Conservation (phyloP, 2,888 invertebrate genomes). For the Lumbricus terrestris region DNA sequence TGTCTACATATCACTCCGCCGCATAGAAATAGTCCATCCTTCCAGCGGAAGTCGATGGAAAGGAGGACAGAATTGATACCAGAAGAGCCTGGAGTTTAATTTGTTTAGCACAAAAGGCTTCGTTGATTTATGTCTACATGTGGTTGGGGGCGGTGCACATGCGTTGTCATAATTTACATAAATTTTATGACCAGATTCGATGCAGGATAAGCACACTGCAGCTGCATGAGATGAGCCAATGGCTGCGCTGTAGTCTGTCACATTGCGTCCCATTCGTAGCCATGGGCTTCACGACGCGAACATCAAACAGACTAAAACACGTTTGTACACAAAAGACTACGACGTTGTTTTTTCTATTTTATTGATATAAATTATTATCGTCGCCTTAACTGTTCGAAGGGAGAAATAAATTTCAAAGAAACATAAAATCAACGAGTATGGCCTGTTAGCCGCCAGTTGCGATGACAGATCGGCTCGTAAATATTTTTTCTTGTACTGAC, state of each 20-base stretch:
- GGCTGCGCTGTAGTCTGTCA: neutral
- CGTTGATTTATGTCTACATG: neutral
- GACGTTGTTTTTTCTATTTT: neutral
- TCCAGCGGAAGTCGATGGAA: neutral
- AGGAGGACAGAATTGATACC: neutral
- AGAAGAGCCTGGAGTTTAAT: neutral
- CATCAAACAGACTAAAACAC: neutral
- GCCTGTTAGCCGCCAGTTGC: too few species aligned
- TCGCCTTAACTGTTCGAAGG: neutral
- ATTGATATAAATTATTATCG: too few species aligned
- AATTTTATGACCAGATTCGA: neutral
- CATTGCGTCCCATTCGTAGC: neutral
- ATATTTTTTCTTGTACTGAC: neutral
- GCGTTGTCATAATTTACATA: neutral
- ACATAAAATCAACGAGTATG: neutral
- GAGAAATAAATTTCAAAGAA: neutral
- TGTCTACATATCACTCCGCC: neutral
- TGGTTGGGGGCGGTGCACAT: neutral
- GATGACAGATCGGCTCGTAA: neutral
- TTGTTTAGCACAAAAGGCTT: neutral
- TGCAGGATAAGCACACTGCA: neutral
- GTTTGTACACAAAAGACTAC: neutral
- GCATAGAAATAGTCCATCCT: neutral
- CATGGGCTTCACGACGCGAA: neutral
- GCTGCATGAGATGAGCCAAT: neutral